Base-by-base conservation (phyloP, 2,113 vertebrate genomes). In the Taxidea taxus region DNA sequence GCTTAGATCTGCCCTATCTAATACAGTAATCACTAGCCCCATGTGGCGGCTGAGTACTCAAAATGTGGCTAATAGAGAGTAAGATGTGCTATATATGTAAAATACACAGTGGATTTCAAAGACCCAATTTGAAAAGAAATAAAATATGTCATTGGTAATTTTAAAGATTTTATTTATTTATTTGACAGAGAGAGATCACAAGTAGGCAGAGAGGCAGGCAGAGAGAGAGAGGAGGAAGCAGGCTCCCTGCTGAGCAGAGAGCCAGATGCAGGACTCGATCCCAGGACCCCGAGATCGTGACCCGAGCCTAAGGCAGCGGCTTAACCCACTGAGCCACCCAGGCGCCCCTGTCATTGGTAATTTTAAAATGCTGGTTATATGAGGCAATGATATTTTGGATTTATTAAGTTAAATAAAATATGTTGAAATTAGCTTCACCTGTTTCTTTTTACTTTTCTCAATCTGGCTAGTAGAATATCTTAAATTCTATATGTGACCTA, bases 391-490 rank as follows among this genome's bases (percentile, higher is more conserved):
- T 54, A 51, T 54, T 89, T 92, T 81, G 44, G 29, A 58, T 87
- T 66, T 89, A 58, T 95, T 88, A 62, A 23, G 27, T 88, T 90
- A 95, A 92, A 89, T 93, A 86, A 94, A 90, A 77, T 12, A 66
- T 88, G 44, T 74, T 84, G 94, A 88, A 95, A 90, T 94, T 94
- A 72, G 54, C 62, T 70, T 91, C 3, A 23, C n/a, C 20, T 85
- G 8, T 94, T 91, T 93, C 20, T 85, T 94, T 75, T 82, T 93
- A 80, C 29, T 77, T 90, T 93, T 92, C 94, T 92, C 47, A 87
- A 0, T 78, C 18, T 96, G 56, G 21, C 39, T 90, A 37, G 6
- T 78, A 88, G 90, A 70, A 91, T 82, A 77, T 82, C 92, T 90
- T 86, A 42, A 91, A 78, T 93, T 82, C 68, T 47, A 23, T 66